Conservation (phyloP, 64 coral and sea anemone species). For the Pocillopora damicornis region DNA sequence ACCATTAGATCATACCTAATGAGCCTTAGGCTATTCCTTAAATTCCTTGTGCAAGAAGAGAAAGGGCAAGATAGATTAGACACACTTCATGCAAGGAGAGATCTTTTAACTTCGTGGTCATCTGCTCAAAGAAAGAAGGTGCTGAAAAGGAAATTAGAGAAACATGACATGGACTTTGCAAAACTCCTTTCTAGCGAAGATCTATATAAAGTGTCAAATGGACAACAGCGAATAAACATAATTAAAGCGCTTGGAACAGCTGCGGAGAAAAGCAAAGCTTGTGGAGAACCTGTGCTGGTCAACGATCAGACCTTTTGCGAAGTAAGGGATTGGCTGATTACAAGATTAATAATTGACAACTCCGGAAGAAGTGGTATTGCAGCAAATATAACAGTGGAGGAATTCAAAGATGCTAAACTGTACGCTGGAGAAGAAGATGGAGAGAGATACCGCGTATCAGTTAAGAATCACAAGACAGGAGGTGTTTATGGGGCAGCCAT, state of each 20-base stretch:
- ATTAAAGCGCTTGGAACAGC: background rate
- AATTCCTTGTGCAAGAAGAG: too few relatives aligned
- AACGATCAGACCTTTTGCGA: conserved; percentile 40
- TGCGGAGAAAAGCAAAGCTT: too few relatives aligned
- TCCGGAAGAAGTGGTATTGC: conserved; percentile 45
- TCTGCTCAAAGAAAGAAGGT: conserved; percentile 24
- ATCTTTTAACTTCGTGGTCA: conserved; percentile 23
- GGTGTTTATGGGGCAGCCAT: conserved; percentile 22
- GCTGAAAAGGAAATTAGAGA: conserved; percentile 13
- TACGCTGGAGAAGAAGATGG: conserved; percentile 17
- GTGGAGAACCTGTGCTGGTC: background rate
- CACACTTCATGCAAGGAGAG: background rate
- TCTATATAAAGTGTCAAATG: conserved; percentile 25
- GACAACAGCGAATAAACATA: background rate
- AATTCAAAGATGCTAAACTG: conserved; percentile 42
- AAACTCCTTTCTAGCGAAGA: conserved; percentile 4
- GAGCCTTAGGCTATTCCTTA: too few relatives aligned
- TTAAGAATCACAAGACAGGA: conserved; percentile 38
- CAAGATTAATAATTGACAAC: conserved; percentile 44
- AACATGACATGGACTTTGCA: conserved; percentile 10
- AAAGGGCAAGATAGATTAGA: too few relatives aligned
- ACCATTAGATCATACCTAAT: conserved; percentile 11
- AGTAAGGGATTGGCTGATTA: conserved; percentile 41
- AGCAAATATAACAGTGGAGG: conserved; percentile 40
- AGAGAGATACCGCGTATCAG: conserved; percentile 20